phyloP scores from a whole-genome alignment of 2,797 vertebrate genomes.

The Coendou prehensilis region DNA sequence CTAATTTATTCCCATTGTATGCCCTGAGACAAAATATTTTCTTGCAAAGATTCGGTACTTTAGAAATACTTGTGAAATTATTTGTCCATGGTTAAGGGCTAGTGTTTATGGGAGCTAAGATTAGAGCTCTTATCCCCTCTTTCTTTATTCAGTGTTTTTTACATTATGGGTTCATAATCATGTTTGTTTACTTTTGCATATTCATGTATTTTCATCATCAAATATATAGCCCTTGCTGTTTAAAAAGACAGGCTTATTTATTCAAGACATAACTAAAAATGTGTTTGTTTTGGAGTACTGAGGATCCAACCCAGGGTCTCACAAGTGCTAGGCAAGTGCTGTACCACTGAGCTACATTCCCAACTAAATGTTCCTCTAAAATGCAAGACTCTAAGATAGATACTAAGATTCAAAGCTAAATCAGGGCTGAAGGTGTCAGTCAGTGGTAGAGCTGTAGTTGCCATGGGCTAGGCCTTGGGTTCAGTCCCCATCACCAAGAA shows the following conservation, averaged over 20 bases:
- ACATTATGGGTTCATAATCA: neutral
- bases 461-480: neutral
- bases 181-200: neutral
- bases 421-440: neutral
- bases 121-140: neutral
- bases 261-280: neutral
- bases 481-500: neutral
- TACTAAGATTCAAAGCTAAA: slow-evolving; percentile 18
- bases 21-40: neutral
- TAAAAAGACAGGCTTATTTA: slow-evolving; percentile 28
- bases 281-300: neutral
- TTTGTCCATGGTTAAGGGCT: neutral
- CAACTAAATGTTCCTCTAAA: slow-evolving; percentile 9
- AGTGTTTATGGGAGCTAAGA: neutral
- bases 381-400: neutral
- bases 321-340: neutral
- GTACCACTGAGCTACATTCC: neutral
- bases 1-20: neutral
- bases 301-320: neutral
- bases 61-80: neutral
- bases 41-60: neutral
- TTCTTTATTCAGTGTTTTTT: neutral
- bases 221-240: slow-evolving; percentile 23
- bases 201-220: neutral
- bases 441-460: no score